phyloP scores from a whole-genome alignment of 1,140 invertebrate species.

The Parasteatoda tepidariorum region DNA sequence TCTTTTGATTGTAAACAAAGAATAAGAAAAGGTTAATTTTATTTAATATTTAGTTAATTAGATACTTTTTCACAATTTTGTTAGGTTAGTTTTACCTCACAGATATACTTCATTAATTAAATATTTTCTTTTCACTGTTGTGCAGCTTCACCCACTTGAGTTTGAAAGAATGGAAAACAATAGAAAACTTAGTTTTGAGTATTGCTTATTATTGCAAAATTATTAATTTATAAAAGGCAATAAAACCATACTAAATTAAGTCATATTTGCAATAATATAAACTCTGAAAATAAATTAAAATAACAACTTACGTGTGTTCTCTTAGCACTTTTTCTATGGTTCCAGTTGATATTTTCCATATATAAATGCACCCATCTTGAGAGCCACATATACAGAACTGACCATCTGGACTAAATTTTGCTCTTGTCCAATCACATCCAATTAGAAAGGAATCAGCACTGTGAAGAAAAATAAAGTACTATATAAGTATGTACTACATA shows the following conservation, averaged over 20 bases:
- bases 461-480: conserved; percentile 66
- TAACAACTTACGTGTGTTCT: conserved; percentile 83
- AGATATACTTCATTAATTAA: too few relatives aligned
- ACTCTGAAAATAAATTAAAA: not conserved
- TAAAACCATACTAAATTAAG: not conserved
- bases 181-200: conserved; percentile 5
- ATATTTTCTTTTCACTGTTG: too few relatives aligned
- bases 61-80: too few relatives aligned
- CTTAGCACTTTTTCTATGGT: conserved; percentile 87
- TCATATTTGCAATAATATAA: not conserved
- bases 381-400: conserved; percentile 90
- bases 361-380: conserved; percentile 87
- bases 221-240: not conserved
- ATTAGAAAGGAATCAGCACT: conserved; percentile 95
- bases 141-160: too few relatives aligned
- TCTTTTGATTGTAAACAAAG: too few relatives aligned
- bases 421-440: conserved; percentile 92
- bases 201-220: not conserved
- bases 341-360: conserved; percentile 87
- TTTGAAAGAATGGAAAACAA: too few relatives aligned
- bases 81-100: too few relatives aligned
- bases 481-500: too few relatives aligned
- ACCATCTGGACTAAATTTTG: conserved; percentile 90
- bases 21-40: too few relatives aligned
- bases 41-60: too few relatives aligned